A percentile compares a stretch with the other conserved stretches of the same genome.
Conservation (phyloP, 1,140 invertebrate species). For the Nephotettix cincticeps region DNA sequence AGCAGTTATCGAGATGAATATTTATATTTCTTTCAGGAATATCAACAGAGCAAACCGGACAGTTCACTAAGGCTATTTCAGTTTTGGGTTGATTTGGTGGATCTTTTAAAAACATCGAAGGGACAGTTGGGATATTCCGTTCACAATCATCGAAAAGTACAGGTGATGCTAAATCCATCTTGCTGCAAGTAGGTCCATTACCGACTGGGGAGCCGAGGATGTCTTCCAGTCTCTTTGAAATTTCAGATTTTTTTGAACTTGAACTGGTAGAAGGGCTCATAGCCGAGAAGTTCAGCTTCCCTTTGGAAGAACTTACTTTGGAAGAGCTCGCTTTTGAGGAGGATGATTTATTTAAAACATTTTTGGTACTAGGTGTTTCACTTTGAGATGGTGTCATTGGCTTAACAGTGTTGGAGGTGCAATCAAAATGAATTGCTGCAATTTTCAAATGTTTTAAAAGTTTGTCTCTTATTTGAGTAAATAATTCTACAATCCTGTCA, state of each 20-base stretch:
- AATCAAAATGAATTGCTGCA: slow-evolving; percentile 17
- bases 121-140: slow-evolving; percentile 21
- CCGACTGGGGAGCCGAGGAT: neutral
- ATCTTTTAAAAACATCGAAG: slow-evolving; percentile 41
- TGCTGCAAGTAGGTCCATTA: no score
- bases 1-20: slow-evolving; percentile 56
- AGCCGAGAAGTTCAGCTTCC: neutral
- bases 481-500: slow-evolving; percentile 44
- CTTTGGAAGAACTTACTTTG: neutral
- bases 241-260: neutral
- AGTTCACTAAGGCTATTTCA: slow-evolving; percentile 45
- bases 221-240: neutral
- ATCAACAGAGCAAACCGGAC: slow-evolving; percentile 55
- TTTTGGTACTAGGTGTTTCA: neutral
- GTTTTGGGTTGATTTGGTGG: slow-evolving; percentile 32
- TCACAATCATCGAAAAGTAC: no score
- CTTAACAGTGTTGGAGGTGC: neutral
- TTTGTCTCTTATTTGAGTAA: slow-evolving; percentile 44
- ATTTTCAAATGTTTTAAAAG: slow-evolving; percentile 38
- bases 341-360: neutral
- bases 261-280: neutral
- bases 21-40: slow-evolving; percentile 52
- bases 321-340: neutral
- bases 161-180: no score
- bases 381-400: neutral